phyloP scores from a whole-genome alignment of 2,888 invertebrate genomes.

The Iselma pallidipennis region DNA sequence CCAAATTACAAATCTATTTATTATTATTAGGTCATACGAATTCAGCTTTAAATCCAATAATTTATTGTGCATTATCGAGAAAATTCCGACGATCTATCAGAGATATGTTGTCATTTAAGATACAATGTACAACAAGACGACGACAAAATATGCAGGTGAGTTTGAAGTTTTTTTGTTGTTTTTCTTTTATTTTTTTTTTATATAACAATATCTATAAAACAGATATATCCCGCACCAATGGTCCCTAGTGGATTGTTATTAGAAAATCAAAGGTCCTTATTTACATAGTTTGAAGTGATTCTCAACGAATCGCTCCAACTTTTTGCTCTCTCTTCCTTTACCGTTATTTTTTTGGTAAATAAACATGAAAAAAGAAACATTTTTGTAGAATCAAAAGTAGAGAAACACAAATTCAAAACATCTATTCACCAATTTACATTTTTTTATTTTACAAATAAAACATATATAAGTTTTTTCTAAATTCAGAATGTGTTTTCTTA shows the following conservation, averaged over 20 bases:
- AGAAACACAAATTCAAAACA: neutral
- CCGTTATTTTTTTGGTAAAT: no score
- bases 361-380: neutral
- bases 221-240: no score
- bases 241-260: no score
- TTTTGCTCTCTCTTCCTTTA: no score
- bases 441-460: neutral
- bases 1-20: slow-evolving; percentile 64
- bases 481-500: neutral
- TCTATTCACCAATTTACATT: no score
- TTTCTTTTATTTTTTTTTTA: no score
- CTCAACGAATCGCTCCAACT: no score
- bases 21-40: slow-evolving; percentile 75
- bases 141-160: slow-evolving; percentile 37
- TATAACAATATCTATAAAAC: no score
- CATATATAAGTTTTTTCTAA: no score
- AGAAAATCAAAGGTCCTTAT: no score
- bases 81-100: slow-evolving; percentile 71
- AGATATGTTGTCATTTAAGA: slow-evolving; percentile 56
- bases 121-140: slow-evolving; percentile 41
- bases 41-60: slow-evolving; percentile 76
- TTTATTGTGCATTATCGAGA: slow-evolving; percentile 75
- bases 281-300: no score
- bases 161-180: slow-evolving; percentile 5
- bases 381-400: neutral